phyloP scores from a whole-genome alignment of 1,140 invertebrate genomes.

The Drosophila lini region DNA sequence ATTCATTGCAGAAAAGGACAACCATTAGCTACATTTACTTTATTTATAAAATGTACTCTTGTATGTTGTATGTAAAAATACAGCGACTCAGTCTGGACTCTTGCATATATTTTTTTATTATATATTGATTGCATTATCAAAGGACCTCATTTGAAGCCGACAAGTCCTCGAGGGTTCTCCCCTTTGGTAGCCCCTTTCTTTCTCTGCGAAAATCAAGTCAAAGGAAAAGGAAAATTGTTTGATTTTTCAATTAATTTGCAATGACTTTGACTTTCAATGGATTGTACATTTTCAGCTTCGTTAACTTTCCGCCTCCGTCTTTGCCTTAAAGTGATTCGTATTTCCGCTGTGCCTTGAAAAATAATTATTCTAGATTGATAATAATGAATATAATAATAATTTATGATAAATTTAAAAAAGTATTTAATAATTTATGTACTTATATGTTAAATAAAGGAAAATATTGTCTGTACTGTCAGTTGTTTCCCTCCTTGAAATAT shows the following conservation, averaged over 20 bases:
- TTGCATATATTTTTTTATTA: constrained; percentile 20
- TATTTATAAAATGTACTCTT: no score
- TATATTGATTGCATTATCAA: constrained; percentile 30
- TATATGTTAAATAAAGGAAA: not conserved
- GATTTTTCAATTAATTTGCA: constrained; percentile 51
- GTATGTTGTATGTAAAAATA: not conserved
- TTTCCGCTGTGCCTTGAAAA: not conserved
- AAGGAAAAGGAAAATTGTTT: constrained; percentile 18
- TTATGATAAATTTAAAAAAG: no score
- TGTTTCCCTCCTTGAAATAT: not conserved
- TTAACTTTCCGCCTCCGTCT: constrained; percentile 1
- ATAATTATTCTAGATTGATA: not conserved
- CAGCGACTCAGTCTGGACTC: not conserved
- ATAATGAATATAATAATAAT: not conserved
- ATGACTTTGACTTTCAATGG: constrained; percentile 46
- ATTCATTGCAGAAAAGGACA: no score
- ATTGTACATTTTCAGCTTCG: constrained; percentile 28
- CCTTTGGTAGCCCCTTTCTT: not conserved
- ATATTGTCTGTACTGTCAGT: not conserved
- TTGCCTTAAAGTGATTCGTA: not conserved
- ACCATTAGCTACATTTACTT: no score
- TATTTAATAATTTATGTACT: no score
- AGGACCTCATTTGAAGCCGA: constrained; percentile 8
- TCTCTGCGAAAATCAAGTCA: constrained; percentile 2
- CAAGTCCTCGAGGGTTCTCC: not conserved